Evolutionary conservation across 2,888 invertebrate species (phyloP).

Genomic region (Rhagophthalmus giganteus): DNA sequence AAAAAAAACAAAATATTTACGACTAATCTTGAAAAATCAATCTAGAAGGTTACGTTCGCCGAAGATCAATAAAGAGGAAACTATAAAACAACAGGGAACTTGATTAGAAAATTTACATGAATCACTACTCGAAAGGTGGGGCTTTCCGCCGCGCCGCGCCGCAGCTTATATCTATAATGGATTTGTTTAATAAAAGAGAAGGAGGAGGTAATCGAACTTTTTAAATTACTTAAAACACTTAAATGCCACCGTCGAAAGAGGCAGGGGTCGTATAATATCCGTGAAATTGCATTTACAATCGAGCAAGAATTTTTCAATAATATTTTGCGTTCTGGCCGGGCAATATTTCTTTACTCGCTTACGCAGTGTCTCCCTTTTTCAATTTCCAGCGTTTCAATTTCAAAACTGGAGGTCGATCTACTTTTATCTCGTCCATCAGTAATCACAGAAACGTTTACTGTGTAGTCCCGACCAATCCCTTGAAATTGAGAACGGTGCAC

Average conservation of each 20-base stretch:
- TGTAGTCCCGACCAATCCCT: constrained; percentile 39
- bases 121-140: neutral
- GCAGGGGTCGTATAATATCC: constrained; percentile 47
- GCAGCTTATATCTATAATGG: constrained; percentile 6
- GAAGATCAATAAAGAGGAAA: no score
- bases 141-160: neutral
- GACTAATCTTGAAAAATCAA: no score
- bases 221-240: constrained; percentile 49
- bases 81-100: no score
- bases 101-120: neutral
- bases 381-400: constrained; percentile 51
- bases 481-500: constrained; percentile 37
- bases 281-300: constrained; percentile 50
- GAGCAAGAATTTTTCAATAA: constrained; percentile 49
- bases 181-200: constrained; percentile 12
- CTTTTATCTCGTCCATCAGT: constrained; percentile 51
- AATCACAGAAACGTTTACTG: constrained; percentile 46
- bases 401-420: constrained; percentile 49
- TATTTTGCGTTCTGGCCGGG: constrained; percentile 47
- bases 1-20: no score
- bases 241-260: constrained; percentile 43
- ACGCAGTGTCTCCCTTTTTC: constrained; percentile 44
- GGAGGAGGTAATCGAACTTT: constrained; percentile 42
- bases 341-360: constrained; percentile 46
- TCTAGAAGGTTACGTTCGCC: no score